These are phyloP conservation scores for Aythya baeri DNA, from an alignment of 2,113 vertebrate species.

Conservation along the genomic window DNA sequence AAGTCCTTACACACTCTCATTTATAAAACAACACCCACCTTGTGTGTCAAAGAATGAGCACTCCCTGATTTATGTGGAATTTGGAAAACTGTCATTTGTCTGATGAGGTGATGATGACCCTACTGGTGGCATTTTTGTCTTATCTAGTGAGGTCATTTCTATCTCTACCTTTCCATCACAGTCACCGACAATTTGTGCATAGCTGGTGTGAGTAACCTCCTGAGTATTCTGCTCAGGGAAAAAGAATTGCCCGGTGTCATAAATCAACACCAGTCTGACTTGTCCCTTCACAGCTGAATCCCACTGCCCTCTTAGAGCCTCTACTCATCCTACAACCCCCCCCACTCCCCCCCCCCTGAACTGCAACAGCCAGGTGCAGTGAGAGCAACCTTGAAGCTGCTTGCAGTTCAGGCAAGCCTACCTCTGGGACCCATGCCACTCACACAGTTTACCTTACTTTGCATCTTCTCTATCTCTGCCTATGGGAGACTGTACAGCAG, in stretches of 20 bases:
- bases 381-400: neutral
- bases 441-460: neutral
- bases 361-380: neutral
- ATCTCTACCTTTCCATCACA: neutral
- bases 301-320: neutral
- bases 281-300: neutral
- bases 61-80: neutral
- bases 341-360: neutral
- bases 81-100: neutral
- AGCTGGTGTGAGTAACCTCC: neutral
- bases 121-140: neutral
- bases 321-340: accelerated
- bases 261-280: neutral
- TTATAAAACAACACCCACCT: neutral
- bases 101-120: neutral
- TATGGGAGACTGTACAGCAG: neutral
- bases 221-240: neutral
- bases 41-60: neutral
- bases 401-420: accelerated
- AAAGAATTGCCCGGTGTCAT: neutral
- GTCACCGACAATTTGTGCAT: neutral
- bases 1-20: neutral
- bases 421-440: neutral
- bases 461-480: neutral
- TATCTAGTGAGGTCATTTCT: accelerated